A percentile compares a stretch with the other conserved stretches of the same genome.
Evolutionary conservation across 2,888 invertebrate species (phyloP).

Genomic region (Pachydiplax longipennis): DNA sequence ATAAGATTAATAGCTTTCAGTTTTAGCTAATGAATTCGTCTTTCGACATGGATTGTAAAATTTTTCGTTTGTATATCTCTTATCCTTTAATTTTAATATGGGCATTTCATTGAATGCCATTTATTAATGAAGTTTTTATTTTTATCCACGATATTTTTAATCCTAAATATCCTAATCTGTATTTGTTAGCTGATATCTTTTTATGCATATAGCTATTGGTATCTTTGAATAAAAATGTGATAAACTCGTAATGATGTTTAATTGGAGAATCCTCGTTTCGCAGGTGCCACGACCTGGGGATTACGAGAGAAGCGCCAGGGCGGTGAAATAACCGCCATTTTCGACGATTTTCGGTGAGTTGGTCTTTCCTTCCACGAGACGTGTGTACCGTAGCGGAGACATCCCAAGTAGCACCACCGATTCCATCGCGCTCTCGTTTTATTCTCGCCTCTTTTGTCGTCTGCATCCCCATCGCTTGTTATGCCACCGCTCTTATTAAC

Average conservation of each 20-base stretch:
- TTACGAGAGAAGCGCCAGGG: slow-evolving; percentile 3
- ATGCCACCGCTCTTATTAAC: slow-evolving; percentile 10
- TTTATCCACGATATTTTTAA: too few relatives aligned
- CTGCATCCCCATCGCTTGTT: background rate
- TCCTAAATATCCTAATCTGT: too few relatives aligned
- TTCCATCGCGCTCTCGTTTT: background rate
- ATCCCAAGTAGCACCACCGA: background rate
- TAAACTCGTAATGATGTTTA: background rate
- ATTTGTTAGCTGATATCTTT: too few relatives aligned
- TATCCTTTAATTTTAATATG: too few relatives aligned
- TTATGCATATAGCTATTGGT: too few relatives aligned
- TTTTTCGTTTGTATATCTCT: too few relatives aligned
- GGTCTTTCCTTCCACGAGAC: background rate
- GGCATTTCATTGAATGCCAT: too few relatives aligned
- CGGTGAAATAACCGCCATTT: slow-evolving; percentile 27
- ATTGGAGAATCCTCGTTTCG: background rate
- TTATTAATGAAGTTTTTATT: too few relatives aligned
- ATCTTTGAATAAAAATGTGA: too few relatives aligned
- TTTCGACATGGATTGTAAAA: too few relatives aligned
- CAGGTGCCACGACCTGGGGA: slow-evolving; percentile 38
- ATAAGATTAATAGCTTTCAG: too few relatives aligned
- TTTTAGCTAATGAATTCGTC: too few relatives aligned
- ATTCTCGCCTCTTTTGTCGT: background rate
- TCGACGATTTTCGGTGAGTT: slow-evolving; percentile 23
- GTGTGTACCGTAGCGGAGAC: background rate